phyloP scores from a whole-genome alignment of 2,797 vertebrate genomes.

The Amazona ochrocephala region DNA sequence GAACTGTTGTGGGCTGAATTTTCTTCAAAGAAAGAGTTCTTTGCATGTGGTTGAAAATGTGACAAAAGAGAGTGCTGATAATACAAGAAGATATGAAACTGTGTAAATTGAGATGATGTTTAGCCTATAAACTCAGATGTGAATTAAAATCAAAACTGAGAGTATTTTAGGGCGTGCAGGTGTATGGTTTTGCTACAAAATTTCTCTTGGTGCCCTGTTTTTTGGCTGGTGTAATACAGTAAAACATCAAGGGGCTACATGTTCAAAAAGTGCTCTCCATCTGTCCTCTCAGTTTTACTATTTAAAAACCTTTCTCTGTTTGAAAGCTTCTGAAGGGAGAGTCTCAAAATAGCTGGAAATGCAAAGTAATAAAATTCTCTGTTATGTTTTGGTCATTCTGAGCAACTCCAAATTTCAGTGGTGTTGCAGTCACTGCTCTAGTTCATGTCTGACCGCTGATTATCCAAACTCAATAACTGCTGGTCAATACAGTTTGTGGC shows the following conservation, averaged over 20 bases:
- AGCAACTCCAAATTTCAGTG: neutral
- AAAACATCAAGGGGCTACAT: neutral
- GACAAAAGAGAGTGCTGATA: neutral
- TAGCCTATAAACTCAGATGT: neutral
- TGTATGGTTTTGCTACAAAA: neutral
- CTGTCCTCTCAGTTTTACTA: neutral
- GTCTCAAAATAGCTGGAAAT: neutral
- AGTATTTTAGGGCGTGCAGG: neutral
- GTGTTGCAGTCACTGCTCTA: neutral
- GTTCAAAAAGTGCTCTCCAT: neutral
- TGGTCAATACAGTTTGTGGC: neutral
- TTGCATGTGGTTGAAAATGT: neutral
- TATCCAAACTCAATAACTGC: neutral
- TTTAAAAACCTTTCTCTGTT: neutral
- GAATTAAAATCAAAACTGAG: neutral
- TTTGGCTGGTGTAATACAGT: neutral
- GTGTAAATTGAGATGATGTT: neutral
- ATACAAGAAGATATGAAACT: neutral
- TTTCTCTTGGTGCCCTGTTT: neutral
- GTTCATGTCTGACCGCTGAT: neutral
- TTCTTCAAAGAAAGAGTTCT: neutral
- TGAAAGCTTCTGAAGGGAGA: neutral
- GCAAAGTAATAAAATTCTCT: neutral
- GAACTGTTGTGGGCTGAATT: neutral
- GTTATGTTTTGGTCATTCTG: neutral